These are phyloP conservation scores for Psettodes erumei DNA, from an alignment of 2,113 vertebrate genomes.

Conservation along the genomic window DNA sequence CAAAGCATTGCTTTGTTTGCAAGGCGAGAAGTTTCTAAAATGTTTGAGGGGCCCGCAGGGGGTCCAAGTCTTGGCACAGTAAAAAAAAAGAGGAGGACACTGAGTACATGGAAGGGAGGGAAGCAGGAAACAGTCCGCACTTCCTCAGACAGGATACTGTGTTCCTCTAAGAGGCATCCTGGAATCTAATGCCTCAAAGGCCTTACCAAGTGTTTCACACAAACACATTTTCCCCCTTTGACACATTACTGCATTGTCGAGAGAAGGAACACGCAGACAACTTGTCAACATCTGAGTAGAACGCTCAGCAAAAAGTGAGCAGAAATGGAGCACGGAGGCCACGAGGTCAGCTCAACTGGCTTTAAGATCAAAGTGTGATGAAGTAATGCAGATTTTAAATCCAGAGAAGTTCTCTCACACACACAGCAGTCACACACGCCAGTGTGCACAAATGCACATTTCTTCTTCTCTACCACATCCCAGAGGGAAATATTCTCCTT, in stretches of 20 bases:
- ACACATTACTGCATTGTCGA: constrained; percentile 21
- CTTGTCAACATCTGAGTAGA: constrained; percentile 6
- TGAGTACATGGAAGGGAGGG: constrained; percentile 49
- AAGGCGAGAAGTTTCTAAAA: neutral
- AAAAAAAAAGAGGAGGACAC: constrained; percentile 50
- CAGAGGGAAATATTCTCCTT: neutral
- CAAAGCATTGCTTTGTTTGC: neutral
- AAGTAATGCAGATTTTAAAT: neutral
- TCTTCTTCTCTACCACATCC: neutral
- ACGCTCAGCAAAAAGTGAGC: constrained; percentile 35
- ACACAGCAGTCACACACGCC: neutral
- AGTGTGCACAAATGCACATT: neutral
- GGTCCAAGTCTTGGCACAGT: constrained; percentile 56
- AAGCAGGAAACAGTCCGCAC: constrained; percentile 77
- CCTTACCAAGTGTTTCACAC: constrained; percentile 39
- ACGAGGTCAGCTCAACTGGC: neutral
- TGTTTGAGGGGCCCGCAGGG: constrained; percentile 33
- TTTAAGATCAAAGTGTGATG: constrained; percentile 20
- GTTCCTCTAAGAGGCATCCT: constrained; percentile 80
- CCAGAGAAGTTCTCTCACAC: neutral
- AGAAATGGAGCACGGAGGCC: constrained; percentile 11
- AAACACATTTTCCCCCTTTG: constrained; percentile 51
- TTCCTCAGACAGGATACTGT: constrained; percentile 83
- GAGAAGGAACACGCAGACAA: neutral
- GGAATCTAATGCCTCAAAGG: constrained; percentile 73